phyloP scores from a whole-genome alignment of 2,113 vertebrate genomes.

The Pachycephala philippinensis region DNA sequence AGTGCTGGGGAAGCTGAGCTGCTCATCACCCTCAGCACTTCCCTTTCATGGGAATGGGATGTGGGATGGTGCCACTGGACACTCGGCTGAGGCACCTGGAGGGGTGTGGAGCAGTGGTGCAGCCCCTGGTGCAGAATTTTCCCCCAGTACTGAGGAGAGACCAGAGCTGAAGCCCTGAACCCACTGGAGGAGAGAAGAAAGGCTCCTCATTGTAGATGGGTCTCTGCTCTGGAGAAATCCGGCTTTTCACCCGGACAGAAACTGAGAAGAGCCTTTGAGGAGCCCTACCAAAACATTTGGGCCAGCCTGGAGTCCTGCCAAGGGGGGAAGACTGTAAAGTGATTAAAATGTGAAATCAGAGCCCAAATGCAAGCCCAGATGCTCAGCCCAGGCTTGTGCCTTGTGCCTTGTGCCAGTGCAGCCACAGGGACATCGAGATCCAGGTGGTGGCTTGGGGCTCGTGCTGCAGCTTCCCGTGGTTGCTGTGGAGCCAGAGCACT shows the following conservation, averaged over 20 bases:
- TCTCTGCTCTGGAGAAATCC: not conserved
- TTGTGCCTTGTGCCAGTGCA: not conserved
- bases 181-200: not conserved
- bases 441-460: not conserved
- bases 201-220: not conserved
- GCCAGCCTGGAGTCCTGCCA: not conserved
- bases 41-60: not conserved
- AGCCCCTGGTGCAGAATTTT: not conserved
- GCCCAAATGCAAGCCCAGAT: not conserved
- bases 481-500: not conserved
- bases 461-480: accelerated
- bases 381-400: not conserved
- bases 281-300: not conserved
- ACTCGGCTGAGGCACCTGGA: not conserved
- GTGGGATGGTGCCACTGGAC: too few species aligned
- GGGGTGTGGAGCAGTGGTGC: not conserved
- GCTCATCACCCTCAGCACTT: not conserved
- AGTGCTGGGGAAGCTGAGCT: not conserved
- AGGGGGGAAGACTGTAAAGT: not conserved
- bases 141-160: not conserved
- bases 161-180: not conserved
- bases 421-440: not conserved
- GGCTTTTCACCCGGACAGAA: not conserved
- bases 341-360: not conserved
- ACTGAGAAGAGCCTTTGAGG: not conserved